These are phyloP conservation scores for Pogona vitticeps DNA, from an alignment of 2,113 vertebrate species.

Conservation along the genomic window DNA sequence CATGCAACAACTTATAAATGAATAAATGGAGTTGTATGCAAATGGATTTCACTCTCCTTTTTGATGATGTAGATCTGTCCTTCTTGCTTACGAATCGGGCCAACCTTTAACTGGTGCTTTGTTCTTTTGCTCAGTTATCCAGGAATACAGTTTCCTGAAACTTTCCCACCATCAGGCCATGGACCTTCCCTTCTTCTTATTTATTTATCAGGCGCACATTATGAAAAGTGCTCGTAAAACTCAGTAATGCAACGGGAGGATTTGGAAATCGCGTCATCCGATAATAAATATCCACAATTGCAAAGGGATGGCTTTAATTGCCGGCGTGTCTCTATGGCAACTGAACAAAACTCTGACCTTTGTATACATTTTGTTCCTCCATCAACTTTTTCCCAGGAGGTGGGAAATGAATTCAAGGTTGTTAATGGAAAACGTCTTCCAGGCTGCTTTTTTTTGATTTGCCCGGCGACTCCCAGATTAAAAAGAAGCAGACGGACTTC, in stretches of 20 bases:
- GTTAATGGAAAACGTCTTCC: conserved; percentile 58
- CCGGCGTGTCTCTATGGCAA: conserved; percentile 56
- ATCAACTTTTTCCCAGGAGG: conserved; percentile 62
- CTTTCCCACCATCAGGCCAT: neutral
- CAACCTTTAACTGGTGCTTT: neutral
- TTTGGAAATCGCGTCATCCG: conserved; percentile 34
- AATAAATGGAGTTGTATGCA: too few relatives aligned
- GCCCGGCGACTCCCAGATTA: conserved; percentile 47
- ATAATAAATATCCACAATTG: conserved; percentile 55
- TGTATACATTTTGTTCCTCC: conserved; percentile 47
- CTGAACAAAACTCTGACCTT: conserved; percentile 46
- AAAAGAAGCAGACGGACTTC: conserved; percentile 49
- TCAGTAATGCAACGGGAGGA: neutral
- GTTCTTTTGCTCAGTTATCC: too few relatives aligned
- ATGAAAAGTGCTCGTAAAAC: conserved; percentile 47
- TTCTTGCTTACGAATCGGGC: too few relatives aligned
- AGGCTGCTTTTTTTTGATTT: conserved; percentile 66
- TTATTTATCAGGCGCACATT: conserved; percentile 55
- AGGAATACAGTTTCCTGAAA: neutral
- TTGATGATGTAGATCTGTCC: too few relatives aligned
- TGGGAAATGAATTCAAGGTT: conserved; percentile 63
- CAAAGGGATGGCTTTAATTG: conserved; percentile 16
- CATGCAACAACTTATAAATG: too few relatives aligned
- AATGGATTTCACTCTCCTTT: too few relatives aligned
- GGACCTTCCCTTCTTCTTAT: conserved; percentile 38